Conservation (phyloP, 2,888 invertebrate genomes). For the Oxyteleia sp. region DNA sequence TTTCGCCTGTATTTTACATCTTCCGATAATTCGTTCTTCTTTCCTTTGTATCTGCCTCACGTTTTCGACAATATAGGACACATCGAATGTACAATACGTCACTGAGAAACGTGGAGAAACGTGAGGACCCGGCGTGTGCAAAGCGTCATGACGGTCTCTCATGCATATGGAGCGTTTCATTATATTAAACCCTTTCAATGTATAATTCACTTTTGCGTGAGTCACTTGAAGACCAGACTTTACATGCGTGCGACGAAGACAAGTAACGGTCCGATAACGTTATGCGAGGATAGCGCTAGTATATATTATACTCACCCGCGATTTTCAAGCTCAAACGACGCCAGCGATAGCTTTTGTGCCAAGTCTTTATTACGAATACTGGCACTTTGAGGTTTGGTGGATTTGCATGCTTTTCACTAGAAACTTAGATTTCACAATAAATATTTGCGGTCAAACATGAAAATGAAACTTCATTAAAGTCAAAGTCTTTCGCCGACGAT, state of each 20-base stretch:
- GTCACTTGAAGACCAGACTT: constrained; percentile 88
- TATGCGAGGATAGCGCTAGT: too few relatives aligned
- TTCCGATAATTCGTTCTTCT: constrained; percentile 47
- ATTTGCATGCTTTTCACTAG: too few relatives aligned
- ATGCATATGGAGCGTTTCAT: constrained; percentile 91
- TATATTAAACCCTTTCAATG: constrained; percentile 91
- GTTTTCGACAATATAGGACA: constrained; percentile 70
- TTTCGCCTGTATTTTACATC: constrained; percentile 14
- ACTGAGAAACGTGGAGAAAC: constrained; percentile 82
- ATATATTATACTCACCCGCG: too few relatives aligned
- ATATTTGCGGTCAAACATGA: too few relatives aligned
- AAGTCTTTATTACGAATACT: too few relatives aligned
- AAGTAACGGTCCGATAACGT: constrained; percentile 71
- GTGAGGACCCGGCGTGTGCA: constrained; percentile 79
- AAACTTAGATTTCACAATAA: too few relatives aligned
- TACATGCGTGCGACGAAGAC: constrained; percentile 74
- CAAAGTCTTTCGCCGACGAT: too few relatives aligned
- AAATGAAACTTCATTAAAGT: too few relatives aligned
- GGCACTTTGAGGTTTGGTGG: too few relatives aligned
- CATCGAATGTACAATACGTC: constrained; percentile 78
- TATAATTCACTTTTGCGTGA: constrained; percentile 91
- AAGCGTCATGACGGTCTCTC: constrained; percentile 87
- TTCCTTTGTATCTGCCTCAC: constrained; percentile 60
- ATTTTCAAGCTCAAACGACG: too few relatives aligned
- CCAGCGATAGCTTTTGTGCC: too few relatives aligned